These are phyloP conservation scores for Cheilosia grossa DNA, from an alignment of 2,888 invertebrate species.

Conservation along the genomic window DNA sequence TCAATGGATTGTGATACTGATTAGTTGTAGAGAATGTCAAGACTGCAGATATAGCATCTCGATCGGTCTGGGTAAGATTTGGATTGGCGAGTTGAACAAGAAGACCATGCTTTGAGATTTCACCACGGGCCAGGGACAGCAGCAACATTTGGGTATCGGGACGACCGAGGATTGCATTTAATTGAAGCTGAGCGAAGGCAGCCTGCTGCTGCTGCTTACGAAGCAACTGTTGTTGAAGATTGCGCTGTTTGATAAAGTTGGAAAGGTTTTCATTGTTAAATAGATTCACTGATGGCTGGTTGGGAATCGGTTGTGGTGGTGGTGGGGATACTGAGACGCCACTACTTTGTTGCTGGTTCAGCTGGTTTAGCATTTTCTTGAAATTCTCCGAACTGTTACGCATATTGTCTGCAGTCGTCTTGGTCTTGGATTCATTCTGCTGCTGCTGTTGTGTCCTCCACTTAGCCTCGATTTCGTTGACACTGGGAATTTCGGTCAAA, in stretches of 20 bases:
- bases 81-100: slow-evolving; percentile 81
- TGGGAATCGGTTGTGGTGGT: not conserved
- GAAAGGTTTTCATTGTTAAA: slow-evolving; percentile 79
- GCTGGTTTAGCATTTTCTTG: slow-evolving; percentile 79
- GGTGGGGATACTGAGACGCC: slow-evolving; percentile 17
- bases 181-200: slow-evolving; percentile 80
- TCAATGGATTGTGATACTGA: slow-evolving; percentile 79
- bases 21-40: slow-evolving; percentile 81
- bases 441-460: slow-evolving; percentile 79
- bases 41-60: slow-evolving; percentile 82
- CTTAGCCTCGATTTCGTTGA: slow-evolving; percentile 81
- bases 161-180: slow-evolving; percentile 80
- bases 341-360: slow-evolving; percentile 68
- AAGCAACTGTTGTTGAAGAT: slow-evolving; percentile 78
- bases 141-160: slow-evolving; percentile 80
- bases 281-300: slow-evolving; percentile 67
- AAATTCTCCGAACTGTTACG: slow-evolving; percentile 78
- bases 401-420: slow-evolving; percentile 28
- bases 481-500: slow-evolving; percentile 79
- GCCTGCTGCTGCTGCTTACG: slow-evolving; percentile 81
- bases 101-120: slow-evolving; percentile 81
- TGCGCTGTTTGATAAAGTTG: slow-evolving; percentile 80
- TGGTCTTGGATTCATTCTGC: slow-evolving; percentile 78
- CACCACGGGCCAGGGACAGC: slow-evolving; percentile 81
- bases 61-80: slow-evolving; percentile 79